phyloP scores from a whole-genome alignment of 2,113 vertebrate genomes.

The Hydrolagus affinis region DNA sequence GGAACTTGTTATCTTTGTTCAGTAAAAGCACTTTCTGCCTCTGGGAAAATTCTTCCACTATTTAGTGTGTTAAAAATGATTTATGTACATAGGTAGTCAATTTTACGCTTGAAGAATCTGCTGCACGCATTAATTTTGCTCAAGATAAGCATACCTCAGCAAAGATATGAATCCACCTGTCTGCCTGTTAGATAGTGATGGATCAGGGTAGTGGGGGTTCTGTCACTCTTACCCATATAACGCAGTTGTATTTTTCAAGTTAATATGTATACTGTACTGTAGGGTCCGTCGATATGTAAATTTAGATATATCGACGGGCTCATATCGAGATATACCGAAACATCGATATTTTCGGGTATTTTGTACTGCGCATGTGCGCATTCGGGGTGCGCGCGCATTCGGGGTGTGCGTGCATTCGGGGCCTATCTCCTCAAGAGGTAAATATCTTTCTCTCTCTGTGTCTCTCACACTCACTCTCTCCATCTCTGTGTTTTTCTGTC shows the following conservation, averaged over 20 bases:
- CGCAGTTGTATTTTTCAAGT: not conserved
- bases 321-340: too few species aligned
- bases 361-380: too few species aligned
- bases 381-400: too few species aligned
- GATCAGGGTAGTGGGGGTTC: not conserved
- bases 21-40: not conserved
- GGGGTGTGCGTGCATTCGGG: too few species aligned
- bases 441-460: too few species aligned
- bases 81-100: not conserved
- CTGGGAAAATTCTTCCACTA: not conserved
- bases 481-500: too few species aligned
- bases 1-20: not conserved
- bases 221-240: not conserved
- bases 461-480: too few species aligned
- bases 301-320: too few species aligned
- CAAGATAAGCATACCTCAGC: not conserved
- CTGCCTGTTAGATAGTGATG: not conserved
- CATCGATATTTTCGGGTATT: too few species aligned
- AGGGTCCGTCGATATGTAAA: too few species aligned
- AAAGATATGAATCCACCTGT: not conserved
- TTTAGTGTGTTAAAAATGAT: slow-evolving; percentile 1
- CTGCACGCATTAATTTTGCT: not conserved
- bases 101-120: not conserved
- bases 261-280: too few species aligned
- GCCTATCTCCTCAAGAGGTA: too few species aligned